Conservation (phyloP, 2,797 vertebrate genomes). For the Phalanger gymnotis region DNA sequence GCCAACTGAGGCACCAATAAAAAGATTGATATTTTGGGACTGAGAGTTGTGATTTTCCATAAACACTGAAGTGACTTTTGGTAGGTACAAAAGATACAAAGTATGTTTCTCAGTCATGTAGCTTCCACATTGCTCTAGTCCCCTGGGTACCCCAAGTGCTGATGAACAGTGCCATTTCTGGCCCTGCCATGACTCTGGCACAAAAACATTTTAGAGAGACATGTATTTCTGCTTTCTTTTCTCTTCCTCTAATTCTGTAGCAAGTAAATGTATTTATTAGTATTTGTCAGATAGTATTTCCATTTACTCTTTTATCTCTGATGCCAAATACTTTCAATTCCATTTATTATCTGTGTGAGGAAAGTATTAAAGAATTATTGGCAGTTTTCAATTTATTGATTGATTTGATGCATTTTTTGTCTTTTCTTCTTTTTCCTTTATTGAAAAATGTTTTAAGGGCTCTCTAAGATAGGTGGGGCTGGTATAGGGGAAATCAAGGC, state of each 20-base stretch:
- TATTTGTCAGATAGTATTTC: conserved; percentile 1
- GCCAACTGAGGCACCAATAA: conserved; percentile 51
- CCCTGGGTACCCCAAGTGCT: not conserved
- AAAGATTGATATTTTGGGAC: conserved; percentile 52
- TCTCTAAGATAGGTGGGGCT: not conserved
- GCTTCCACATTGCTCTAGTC: conserved; percentile 2
- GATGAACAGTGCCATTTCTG: not conserved
- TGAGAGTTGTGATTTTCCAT: conserved; percentile 40
- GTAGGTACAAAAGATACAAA: conserved; percentile 1
- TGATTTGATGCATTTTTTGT: not conserved
- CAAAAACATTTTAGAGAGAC: conserved; percentile 30
- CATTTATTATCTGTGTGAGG: not conserved
- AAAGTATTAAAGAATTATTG: conserved; percentile 45
- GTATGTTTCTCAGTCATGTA: conserved; percentile 1
- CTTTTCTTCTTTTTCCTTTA: not conserved
- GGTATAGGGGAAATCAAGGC: not conserved
- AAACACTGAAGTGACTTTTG: conserved; percentile 9
- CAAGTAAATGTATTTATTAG: not conserved
- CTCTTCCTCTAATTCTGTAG: not conserved
- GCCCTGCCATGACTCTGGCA: conserved; percentile 8
- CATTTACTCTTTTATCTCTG: conserved; percentile 20
- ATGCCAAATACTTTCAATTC: not conserved
- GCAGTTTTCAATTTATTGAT: not conserved
- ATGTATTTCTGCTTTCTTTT: not conserved
- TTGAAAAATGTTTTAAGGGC: not conserved